Conservation (phyloP, 2,888 invertebrate genomes). For the Linnaemya tessellans region DNA sequence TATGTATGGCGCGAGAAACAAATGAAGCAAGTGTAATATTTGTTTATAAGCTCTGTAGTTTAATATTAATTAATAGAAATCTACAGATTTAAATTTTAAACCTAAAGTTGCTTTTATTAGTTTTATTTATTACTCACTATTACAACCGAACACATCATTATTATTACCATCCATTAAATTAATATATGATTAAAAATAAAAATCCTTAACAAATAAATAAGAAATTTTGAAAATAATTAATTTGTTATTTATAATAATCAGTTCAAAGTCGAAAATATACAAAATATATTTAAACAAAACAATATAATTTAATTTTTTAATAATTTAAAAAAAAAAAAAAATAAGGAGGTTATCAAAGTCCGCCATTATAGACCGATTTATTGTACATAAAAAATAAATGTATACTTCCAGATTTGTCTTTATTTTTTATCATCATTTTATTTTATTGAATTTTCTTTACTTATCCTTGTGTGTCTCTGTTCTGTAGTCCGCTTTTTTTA, state of each 20-base stretch:
- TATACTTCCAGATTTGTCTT: no score
- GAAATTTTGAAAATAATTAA: constrained; percentile 5
- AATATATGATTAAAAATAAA: constrained; percentile 51
- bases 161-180: constrained; percentile 61
- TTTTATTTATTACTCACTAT: constrained; percentile 53
- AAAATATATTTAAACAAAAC: constrained; percentile 1
- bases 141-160: constrained; percentile 43
- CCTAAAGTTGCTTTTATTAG: constrained; percentile 64
- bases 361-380: no score
- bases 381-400: no score
- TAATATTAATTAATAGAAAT: constrained; percentile 57
- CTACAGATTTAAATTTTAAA: constrained; percentile 16
- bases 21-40: constrained; percentile 68
- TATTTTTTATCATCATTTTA: no score
- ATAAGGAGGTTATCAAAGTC: no score
- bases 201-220: constrained; percentile 30
- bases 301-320: not conserved
- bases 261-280: constrained; percentile 16
- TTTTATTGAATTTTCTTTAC: no score
- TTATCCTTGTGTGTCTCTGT: no score
- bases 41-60: constrained; percentile 64
- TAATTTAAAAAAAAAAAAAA: not conserved
- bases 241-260: constrained; percentile 27
- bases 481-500: no score
- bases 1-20: constrained; percentile 9